These are phyloP conservation scores for Rhagium mordax DNA, from an alignment of 2,888 invertebrate genomes.

Conservation along the genomic window DNA sequence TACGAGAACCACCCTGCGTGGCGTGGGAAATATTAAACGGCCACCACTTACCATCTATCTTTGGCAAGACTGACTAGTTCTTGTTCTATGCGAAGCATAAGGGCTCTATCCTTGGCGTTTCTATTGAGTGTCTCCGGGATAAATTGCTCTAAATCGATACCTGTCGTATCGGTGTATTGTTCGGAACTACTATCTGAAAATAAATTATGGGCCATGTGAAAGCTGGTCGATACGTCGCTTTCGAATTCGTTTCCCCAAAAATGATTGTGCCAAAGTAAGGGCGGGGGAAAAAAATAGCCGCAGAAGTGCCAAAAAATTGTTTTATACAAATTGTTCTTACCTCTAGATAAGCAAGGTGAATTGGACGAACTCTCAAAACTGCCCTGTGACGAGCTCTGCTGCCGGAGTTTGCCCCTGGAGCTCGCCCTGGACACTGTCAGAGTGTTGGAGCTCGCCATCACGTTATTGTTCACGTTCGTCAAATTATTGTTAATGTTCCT, in stretches of 20 bases:
- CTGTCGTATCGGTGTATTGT: conserved; percentile 82
- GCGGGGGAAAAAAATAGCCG: too few species aligned
- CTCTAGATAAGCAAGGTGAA: conserved; percentile 74
- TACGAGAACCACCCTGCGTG: too few species aligned
- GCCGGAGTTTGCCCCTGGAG: conserved; percentile 64
- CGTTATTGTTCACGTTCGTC: conserved; percentile 63
- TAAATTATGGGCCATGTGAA: conserved; percentile 1
- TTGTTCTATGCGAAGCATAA: conserved; percentile 89
- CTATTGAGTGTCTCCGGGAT: conserved; percentile 93
- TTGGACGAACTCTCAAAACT: conserved; percentile 73
- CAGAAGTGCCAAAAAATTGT: too few species aligned
- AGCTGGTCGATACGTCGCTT: too few species aligned
- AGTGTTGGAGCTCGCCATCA: conserved; percentile 58
- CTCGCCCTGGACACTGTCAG: conserved; percentile 61
- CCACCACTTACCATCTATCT: conserved; percentile 85
- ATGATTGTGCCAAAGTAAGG: too few species aligned
- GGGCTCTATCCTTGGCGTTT: conserved; percentile 88
- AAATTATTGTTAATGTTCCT: conserved; percentile 64
- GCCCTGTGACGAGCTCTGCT: conserved; percentile 68
- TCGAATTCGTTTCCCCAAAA: too few species aligned
- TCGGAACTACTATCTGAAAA: conserved; percentile 82
- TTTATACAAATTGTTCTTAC: conserved; percentile 65
- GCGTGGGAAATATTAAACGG: too few species aligned
- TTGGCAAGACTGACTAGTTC: conserved; percentile 88
- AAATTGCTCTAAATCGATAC: conserved; percentile 89